phyloP scores from a whole-genome alignment of 92 coral and sea anemone species.

The Parazoanthus atlanticus region DNA sequence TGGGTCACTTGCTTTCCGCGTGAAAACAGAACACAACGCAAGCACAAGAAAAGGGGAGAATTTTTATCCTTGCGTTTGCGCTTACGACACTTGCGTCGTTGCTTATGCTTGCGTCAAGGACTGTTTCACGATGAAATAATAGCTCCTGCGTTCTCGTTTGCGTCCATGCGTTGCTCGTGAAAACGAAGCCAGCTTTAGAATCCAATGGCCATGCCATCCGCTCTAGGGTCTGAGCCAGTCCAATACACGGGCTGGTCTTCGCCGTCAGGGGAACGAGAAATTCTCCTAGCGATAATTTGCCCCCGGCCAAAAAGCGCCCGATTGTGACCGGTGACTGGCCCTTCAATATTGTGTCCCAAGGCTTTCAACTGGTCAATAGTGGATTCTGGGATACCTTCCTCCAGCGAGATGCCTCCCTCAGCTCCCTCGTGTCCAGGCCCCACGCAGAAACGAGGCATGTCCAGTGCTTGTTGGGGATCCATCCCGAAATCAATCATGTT shows the following conservation, averaged over 20 bases:
- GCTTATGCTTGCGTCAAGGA: no score
- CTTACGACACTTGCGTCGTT: no score
- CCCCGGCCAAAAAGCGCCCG: slow-evolving; percentile 87
- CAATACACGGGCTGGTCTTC: slow-evolving; percentile 74
- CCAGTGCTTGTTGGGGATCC: slow-evolving; percentile 98
- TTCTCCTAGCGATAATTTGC: slow-evolving; percentile 74
- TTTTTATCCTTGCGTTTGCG: no score
- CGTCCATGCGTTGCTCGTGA: no score
- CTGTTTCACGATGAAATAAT: no score
- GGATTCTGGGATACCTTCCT: slow-evolving; percentile 76
- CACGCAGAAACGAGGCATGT: slow-evolving; percentile 86
- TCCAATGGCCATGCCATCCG: slow-evolving; percentile 90
- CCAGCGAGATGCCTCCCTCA: slow-evolving; percentile 63
- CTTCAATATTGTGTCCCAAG: slow-evolving; percentile 74
- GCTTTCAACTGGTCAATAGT: slow-evolving; percentile 56
- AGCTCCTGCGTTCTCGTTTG: no score
- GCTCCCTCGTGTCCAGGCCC: slow-evolving; percentile 39
- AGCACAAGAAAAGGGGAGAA: no score
- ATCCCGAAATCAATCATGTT: slow-evolving; percentile 97
- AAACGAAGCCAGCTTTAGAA: slow-evolving; percentile 44
- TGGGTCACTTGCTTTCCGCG: no score
- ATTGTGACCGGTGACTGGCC: slow-evolving; percentile 70
- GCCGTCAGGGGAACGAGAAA: slow-evolving; percentile 56
- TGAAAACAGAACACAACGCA: no score
- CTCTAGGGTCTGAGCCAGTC: slow-evolving; percentile 99